phyloP scores from a whole-genome alignment of 2,113 vertebrate genomes.

The Protobothrops mucrosquamatus region DNA sequence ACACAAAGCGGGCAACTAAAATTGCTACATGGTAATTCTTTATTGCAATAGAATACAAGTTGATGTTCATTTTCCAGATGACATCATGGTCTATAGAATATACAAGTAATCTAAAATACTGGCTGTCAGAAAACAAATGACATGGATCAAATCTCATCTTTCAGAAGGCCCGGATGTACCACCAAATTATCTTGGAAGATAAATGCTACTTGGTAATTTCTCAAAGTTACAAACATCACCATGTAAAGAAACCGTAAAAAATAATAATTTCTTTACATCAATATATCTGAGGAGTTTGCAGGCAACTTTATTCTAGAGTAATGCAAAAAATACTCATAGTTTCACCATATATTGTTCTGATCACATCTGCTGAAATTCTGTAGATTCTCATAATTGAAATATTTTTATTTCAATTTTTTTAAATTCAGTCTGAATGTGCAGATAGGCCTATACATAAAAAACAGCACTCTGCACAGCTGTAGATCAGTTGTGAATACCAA shows the following conservation, averaged over 20 bases:
- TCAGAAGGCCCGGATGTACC: neutral
- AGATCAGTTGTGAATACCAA: neutral
- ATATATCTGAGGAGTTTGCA: neutral
- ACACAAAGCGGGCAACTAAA: rapidly evolving
- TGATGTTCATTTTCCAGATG: conserved; percentile 18
- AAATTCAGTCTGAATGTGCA: neutral
- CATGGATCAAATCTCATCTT: conserved; percentile 14
- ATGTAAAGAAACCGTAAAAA: conserved; percentile 13
- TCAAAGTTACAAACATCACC: neutral
- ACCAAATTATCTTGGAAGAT: neutral
- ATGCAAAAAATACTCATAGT: conserved; percentile 24
- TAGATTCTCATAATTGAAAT: neutral
- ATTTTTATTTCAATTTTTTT: neutral
- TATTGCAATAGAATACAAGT: conserved; percentile 20
- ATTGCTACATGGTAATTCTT: neutral
- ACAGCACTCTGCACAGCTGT: neutral
- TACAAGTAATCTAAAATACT: conserved; percentile 18
- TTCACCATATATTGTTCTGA: neutral
- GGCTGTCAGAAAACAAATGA: conserved; percentile 58
- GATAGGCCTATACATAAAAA: conserved; percentile 5
- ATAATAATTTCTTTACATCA: conserved; percentile 3
- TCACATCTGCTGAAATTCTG: conserved; percentile 22
- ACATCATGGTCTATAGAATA: conserved; percentile 60
- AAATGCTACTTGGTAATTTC: neutral
- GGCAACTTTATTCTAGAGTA: conserved; percentile 8